Evolutionary conservation across 2,113 vertebrate species (phyloP), one percentile per base, ranked within the genome.

Genomic region (Phasianus colchicus): DNA sequence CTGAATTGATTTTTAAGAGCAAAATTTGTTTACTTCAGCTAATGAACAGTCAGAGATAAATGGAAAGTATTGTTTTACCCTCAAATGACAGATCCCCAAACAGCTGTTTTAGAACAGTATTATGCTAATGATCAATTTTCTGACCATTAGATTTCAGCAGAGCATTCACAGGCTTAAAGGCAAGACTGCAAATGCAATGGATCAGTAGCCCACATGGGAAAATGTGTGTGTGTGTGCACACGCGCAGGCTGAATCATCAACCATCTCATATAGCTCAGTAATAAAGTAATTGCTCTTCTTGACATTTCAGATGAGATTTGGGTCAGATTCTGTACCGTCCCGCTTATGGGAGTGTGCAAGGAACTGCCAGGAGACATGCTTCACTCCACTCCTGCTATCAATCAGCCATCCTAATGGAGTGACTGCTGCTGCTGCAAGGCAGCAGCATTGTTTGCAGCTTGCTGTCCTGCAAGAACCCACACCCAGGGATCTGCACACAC

Each of bases 181-280:
- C 42, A 21, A 87, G 76, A 20, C 66, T 60, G 61, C 32, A 74
- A 40, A 48, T 7, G n/a, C 42, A 50, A 13, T 5, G 79, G 27
- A 66, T 45, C 55, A 54, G 64, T 7, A 77, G 45, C n/a, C 13
- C 58, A 27, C 29, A 34, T 0, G 60, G 83, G 80, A 76, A 54
- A 67, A 86, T 0, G 6, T 2, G 12, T 0, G 3, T 18, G 6
- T 0, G 2, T 25, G 40, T 4, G 14, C 14, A 19, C 57, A 11
- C 10, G 17, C 1, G 1, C 20, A 38, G 27, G 42, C 34, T 47
- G 32, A 60, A 22, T 20, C 75, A 65, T 75, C 29, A 19, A 13
- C 47, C 64, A n/a, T 21, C 54, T 70, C 54, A 7, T 17, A 24
- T 2, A 24, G 36, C 76, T 69, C 72, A 58, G 20, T 64, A 83